Evolutionary conservation across 2,113 vertebrate species (phyloP).

Genomic region (Thalassarche chlororhynchos): DNA sequence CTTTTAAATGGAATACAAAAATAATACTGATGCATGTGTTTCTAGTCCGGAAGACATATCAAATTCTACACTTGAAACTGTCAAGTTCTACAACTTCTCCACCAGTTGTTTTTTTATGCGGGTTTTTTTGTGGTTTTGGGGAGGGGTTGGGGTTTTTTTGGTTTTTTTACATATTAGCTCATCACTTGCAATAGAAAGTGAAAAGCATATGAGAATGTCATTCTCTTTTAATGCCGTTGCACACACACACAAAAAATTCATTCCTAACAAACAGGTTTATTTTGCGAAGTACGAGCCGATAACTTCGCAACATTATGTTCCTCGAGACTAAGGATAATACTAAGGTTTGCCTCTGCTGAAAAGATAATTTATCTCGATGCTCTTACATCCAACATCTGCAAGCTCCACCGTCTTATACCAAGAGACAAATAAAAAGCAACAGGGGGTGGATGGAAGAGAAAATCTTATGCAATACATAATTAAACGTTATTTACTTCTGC

Average conservation of each 20-base stretch:
- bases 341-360: background rate
- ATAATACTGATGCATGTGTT: background rate
- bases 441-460: background rate
- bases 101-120: background rate
- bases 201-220: background rate
- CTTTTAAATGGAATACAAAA: background rate
- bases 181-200: background rate
- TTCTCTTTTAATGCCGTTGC: background rate
- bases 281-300: background rate
- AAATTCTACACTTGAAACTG: background rate
- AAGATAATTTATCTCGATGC: background rate
- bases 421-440: background rate
- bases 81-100: background rate
- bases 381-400: background rate
- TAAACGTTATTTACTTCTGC: background rate
- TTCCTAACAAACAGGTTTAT: background rate
- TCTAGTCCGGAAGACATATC: background rate
- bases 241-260: fast-evolving
- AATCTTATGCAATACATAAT: background rate
- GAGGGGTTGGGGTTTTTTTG: fast-evolving
- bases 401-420: background rate
- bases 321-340: background rate
- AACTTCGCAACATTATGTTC: background rate
- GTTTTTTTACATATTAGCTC: background rate
- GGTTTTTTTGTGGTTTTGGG: background rate